Percentiles rank a stretch among this genome's conserved stretches.
Evolutionary conservation across 2,888 invertebrate species (phyloP).

Genomic region (Pristionchus exspectatus): DNA sequence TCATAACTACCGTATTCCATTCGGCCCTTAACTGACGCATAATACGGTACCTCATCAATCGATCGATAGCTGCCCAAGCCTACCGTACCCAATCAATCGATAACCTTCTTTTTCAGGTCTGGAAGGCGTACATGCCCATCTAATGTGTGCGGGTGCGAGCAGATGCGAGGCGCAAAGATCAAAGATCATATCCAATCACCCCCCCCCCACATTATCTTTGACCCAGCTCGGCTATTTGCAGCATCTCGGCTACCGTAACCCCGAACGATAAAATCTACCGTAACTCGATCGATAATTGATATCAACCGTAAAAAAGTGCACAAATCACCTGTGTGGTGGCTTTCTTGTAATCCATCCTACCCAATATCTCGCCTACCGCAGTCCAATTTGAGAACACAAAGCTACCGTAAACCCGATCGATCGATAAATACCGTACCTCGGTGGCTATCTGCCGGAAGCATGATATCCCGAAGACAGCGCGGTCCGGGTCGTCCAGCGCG

Average conservation of each 20-base stretch:
- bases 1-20: no score
- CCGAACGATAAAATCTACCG: background rate
- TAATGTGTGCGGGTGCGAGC: background rate
- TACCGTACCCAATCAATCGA: background rate
- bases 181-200: background rate
- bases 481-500: constrained; percentile 88
- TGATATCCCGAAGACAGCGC: constrained; percentile 94
- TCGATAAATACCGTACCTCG: constrained; percentile 56
- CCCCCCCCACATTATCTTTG: background rate
- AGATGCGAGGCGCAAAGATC: background rate
- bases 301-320: background rate
- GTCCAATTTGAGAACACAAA: background rate
- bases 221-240: background rate
- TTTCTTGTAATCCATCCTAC: no score
- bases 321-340: no score
- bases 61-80: background rate
- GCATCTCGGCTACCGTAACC: background rate
- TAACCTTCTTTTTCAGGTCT: background rate
- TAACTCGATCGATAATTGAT: background rate
- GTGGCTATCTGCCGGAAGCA: constrained; percentile 98
- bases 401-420: background rate
- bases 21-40: no score
- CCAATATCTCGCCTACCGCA: background rate
- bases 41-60: background rate
- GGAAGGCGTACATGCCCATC: constrained; percentile 16